Base-by-base conservation (phyloP, 2,888 invertebrate genomes). In the Eupithecia insigniata region DNA sequence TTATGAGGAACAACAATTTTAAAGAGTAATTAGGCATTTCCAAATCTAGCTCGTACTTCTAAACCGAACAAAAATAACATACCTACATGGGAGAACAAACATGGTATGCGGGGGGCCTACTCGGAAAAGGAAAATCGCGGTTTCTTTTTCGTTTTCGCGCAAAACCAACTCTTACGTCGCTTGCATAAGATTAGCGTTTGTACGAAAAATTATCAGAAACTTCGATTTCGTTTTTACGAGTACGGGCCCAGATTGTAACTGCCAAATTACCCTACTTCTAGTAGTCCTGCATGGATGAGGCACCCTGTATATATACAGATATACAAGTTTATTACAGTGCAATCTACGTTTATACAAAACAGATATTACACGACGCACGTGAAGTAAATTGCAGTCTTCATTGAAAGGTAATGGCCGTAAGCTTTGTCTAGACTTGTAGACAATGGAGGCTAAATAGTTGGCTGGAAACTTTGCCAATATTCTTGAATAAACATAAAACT, bases 381-480 rank as follows among this genome's bases (percentile, higher is more conserved):
- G n/a, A 18, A 67, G 70, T 58, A 67, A 70, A 71, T 67, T 71
- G 70, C 70, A 62, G 70, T 71, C 71, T 74, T 67, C 43, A 75
- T 68, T 73, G 71, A 70, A 74, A 72, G 62, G 68, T 51, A 75
- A 77, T 75, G 72, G 71, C 12, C 16, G 65, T 69, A 66, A 65
- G 64, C 64, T 30, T 66, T 5, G 77, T 75, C 77, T 77, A 77
- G 77, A 77, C 77, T 70, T 58, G 66, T n/a, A 32, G 70, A 46
- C 30, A 60, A 61, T 71, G 30, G 68, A n/a, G 12, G 34, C n/a
- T n/a, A 32, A 62, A 32, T 60, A 28, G 61, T 61, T n/a, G 30
- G 2, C 30, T 32, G 61, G 55, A 55, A 55, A 55, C 32, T 62
- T 32, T 34, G 61, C 34, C 32, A 62, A 62, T 62, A 32, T 32